Evolutionary conservation across 2,888 invertebrate species (phyloP).

Genomic region (Archips xylosteana): DNA sequence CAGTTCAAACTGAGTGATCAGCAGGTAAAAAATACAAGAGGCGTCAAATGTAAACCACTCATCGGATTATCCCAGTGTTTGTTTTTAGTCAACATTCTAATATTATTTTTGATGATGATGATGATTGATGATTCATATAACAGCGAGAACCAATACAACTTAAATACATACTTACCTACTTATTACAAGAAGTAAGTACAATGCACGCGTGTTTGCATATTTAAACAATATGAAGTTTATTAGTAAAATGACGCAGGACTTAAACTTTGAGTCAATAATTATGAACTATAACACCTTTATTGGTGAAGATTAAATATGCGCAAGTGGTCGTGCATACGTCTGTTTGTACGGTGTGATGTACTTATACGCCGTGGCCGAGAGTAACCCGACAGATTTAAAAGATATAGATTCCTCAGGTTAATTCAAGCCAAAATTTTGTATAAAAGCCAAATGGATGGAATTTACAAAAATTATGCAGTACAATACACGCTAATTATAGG

Average conservation of each 20-base stretch:
- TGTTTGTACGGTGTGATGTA: conserved; percentile 1
- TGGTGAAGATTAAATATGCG: conserved; percentile 4
- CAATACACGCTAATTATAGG: too few species aligned
- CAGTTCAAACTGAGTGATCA: not conserved
- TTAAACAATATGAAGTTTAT: not conserved
- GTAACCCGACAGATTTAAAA: too few species aligned
- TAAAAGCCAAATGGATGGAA: too few species aligned
- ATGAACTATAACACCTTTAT: not conserved
- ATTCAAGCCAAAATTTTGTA: too few species aligned
- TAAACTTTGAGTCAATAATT: not conserved
- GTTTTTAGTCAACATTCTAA: not conserved
- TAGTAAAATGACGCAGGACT: not conserved
- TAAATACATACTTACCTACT: too few species aligned
- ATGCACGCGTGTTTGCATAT: not conserved
- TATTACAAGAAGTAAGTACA: not conserved
- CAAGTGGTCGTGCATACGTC: not conserved
- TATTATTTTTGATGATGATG: too few species aligned
- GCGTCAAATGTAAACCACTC: not conserved
- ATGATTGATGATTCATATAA: too few species aligned
- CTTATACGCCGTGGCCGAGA: not conserved
- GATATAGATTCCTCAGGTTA: too few species aligned
- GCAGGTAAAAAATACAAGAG: not conserved
- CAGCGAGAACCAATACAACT: too few species aligned
- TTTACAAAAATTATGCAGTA: too few species aligned
- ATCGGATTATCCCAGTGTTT: not conserved